These are phyloP conservation scores for Oscheius sp. DNA, from an alignment of 2,888 invertebrate species.

Conservation along the genomic window DNA sequence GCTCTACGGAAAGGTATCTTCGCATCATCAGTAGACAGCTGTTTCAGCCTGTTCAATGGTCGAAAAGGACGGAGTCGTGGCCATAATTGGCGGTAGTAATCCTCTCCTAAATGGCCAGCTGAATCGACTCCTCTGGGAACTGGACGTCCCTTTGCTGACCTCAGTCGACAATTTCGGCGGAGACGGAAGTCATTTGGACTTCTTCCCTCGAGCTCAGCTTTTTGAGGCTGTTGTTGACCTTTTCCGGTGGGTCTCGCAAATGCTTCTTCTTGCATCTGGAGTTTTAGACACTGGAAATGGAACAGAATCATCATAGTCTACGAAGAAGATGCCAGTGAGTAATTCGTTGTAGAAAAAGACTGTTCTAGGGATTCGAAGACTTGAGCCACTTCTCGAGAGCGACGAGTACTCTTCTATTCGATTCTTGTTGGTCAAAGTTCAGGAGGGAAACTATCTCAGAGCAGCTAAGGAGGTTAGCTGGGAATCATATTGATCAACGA, in stretches of 20 bases:
- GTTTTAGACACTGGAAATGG: constrained; percentile 69
- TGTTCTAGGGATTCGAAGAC: constrained; percentile 60
- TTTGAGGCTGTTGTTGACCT: constrained; percentile 68
- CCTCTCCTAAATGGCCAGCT: constrained; percentile 65
- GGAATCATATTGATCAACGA: too few species aligned
- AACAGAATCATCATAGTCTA: constrained; percentile 69
- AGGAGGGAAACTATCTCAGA: constrained; percentile 64
- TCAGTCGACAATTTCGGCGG: constrained; percentile 60
- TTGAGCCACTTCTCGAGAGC: constrained; percentile 67
- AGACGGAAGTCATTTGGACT: constrained; percentile 50
- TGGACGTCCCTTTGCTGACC: constrained; percentile 67
- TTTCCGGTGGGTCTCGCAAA: constrained; percentile 43
- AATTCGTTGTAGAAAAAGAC: not conserved
- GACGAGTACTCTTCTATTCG: constrained; percentile 65
- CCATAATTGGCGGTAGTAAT: constrained; percentile 67
- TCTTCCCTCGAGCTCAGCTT: constrained; percentile 69
- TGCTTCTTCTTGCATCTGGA: not conserved
- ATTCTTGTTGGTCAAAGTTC: constrained; percentile 67
- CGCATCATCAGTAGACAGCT: too few species aligned
- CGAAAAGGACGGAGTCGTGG: constrained; percentile 65
- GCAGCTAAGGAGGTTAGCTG: constrained; percentile 61
- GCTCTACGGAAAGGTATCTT: constrained; percentile 58
- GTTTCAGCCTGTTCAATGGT: constrained; percentile 68
- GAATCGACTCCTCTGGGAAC: constrained; percentile 51
- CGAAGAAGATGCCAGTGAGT: constrained; percentile 62